Evolutionary conservation across 2,888 invertebrate species (phyloP).

Genomic region (Pediacus dermestoides): DNA sequence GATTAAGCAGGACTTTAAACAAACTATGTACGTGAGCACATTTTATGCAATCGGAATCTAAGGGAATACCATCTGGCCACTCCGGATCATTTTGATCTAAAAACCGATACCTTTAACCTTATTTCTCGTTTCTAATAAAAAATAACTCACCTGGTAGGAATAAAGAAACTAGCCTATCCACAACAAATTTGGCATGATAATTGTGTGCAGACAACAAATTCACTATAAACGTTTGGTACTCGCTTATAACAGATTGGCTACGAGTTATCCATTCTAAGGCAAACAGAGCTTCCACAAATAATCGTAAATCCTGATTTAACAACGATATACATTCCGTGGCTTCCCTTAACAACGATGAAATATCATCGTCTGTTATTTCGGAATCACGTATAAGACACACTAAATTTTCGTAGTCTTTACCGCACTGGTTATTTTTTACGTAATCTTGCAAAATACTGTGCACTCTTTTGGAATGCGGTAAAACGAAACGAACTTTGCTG

Average conservation of each 20-base stretch:
- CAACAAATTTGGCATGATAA: conserved; percentile 59
- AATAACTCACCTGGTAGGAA: conserved; percentile 57
- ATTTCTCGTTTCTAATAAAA: too few species aligned
- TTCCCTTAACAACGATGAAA: conserved; percentile 55
- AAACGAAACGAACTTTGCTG: conserved; percentile 50
- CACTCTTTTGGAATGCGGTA: conserved; percentile 51
- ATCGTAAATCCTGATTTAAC: conserved; percentile 55
- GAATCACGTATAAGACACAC: conserved; percentile 53
- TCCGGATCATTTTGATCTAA: conserved; percentile 51
- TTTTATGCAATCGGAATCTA: conserved; percentile 53
- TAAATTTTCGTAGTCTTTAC: conserved; percentile 53
- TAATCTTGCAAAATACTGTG: conserved; percentile 50
- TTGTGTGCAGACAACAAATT: conserved; percentile 68
- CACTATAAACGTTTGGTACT: conserved; percentile 62
- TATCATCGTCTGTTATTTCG: conserved; percentile 55
- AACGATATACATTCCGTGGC: conserved; percentile 58
- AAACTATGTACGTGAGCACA: conserved; percentile 62
- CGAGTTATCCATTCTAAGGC: conserved; percentile 58
- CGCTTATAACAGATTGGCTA: conserved; percentile 50
- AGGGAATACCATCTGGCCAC: conserved; percentile 61
- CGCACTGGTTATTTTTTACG: conserved; percentile 42
- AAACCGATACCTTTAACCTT: conserved; percentile 1
- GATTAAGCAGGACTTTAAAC: conserved; percentile 48
- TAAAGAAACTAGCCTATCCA: conserved; percentile 58
- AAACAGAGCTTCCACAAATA: conserved; percentile 60